These are phyloP conservation scores for Chaitophorus viminalis DNA, from an alignment of 2,888 invertebrate genomes.

Conservation along the genomic window DNA sequence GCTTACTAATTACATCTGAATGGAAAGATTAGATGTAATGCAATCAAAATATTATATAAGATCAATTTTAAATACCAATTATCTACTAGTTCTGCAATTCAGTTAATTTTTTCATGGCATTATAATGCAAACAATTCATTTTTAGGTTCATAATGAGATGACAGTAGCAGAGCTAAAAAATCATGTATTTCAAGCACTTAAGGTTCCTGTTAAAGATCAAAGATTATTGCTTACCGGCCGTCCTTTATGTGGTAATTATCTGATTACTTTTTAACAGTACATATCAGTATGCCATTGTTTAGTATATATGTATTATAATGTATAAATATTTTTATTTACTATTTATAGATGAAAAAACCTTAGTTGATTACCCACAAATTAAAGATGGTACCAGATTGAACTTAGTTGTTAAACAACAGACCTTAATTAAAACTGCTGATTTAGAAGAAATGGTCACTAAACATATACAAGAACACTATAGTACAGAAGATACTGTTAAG, in stretches of 20 bases:
- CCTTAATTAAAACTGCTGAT: constrained; percentile 38
- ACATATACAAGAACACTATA: constrained; percentile 46
- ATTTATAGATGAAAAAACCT: constrained; percentile 73
- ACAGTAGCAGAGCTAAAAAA: constrained; percentile 78
- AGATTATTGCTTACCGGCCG: constrained; percentile 78
- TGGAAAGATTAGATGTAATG: background rate
- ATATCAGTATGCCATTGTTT: background rate
- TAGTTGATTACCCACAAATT: constrained; percentile 77
- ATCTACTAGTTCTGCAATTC: constrained; percentile 30
- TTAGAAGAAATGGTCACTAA: constrained; percentile 50
- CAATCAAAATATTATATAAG: background rate
- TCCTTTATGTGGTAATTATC: constrained; percentile 70
- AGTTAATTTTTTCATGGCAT: constrained; percentile 38
- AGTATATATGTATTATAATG: background rate
- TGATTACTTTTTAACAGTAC: background rate
- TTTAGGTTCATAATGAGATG: constrained; percentile 67
- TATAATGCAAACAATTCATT: constrained; percentile 60
- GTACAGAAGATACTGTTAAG: constrained; percentile 51
- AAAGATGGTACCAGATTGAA: constrained; percentile 81
- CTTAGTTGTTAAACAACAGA: constrained; percentile 75
- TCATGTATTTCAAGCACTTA: constrained; percentile 73
- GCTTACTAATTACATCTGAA: background rate
- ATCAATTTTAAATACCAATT: background rate
- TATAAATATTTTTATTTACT: background rate
- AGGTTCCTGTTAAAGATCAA: constrained; percentile 77